A percentile compares a stretch with the other conserved stretches of the same genome.
Evolutionary conservation across 2,797 vertebrate genomes (phyloP).

Genomic region (Kryptopterus vitreolus): DNA sequence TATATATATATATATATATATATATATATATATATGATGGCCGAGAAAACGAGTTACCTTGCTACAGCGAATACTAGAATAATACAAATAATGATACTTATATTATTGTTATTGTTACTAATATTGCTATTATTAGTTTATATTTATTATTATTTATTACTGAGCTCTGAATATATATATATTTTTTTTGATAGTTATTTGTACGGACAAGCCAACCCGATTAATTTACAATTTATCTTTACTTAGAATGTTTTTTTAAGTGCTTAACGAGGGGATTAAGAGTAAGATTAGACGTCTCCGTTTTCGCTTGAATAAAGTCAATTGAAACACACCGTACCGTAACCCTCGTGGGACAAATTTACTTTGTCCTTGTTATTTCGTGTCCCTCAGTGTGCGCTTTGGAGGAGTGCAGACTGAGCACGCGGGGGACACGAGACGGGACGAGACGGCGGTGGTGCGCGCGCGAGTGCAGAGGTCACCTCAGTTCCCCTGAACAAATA

Average conservation of each 20-base stretch:
- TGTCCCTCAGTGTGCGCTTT: conserved; percentile 66
- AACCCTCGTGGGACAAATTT: conserved; percentile 65
- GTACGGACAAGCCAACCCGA: not conserved
- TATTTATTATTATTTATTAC: not conserved
- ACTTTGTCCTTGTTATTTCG: conserved; percentile 62
- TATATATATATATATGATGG: not conserved
- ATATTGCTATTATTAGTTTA: not conserved
- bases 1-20: no score
- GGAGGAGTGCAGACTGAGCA: conserved; percentile 63
- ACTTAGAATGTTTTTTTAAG: conserved; percentile 14
- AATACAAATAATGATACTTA: not conserved
- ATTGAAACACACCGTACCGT: conserved; percentile 59
- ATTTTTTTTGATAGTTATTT: not conserved
- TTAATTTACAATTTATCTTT: not conserved
- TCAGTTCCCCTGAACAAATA: conserved; percentile 48
- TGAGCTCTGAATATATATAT: not conserved
- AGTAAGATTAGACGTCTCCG: conserved; percentile 20
- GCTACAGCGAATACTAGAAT: not conserved
- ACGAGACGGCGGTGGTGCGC: conserved; percentile 60
- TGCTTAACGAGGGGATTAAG: conserved; percentile 14
- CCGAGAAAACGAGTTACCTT: not conserved
- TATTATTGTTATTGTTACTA: not conserved
- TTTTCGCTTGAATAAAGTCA: conserved; percentile 37
- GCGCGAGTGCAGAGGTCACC: conserved; percentile 67
- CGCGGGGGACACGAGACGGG: conserved; percentile 60